Base-by-base conservation (phyloP, 2,113 vertebrate species). In the Hucho hucho region DNA sequence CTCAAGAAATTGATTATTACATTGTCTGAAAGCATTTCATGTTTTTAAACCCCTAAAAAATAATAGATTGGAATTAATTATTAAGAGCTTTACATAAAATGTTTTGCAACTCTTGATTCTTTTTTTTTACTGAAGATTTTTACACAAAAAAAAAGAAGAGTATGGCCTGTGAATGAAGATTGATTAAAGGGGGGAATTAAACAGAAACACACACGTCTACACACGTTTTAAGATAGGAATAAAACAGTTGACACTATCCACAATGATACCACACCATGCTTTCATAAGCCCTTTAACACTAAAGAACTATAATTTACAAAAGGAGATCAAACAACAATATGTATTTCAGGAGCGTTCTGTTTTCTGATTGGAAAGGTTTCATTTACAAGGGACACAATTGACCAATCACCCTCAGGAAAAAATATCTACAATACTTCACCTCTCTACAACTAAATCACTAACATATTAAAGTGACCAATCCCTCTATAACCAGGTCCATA, bases 301-400 rank as follows among this genome's bases (percentile, higher is more conserved):
- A 95, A 95, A 94, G 90, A 95, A 96, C 95, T 95, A 96, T 88
- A 91, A 93, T 81, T 95, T 97, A 98, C 96, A 98, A 98, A 98
- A 87, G 86, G 86, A 86, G 83, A 85, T 53, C 12, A 89, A 87
- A 91, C 93, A 94, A 95, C 95, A 97, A 43, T 95, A 93, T 95
- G 92, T 86, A 90, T 93, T 95, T 92, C 91, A 66, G 70, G 81
- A 90, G 78, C 64, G 79, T 76, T 81, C 70, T 83, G 74, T 77
- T 73, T 82, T 69, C 73, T 79, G 69, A 79, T 81, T 75, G 94
- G 94, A 94, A 95, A 95, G 93, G 91, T 90, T 93, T 84, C 79
- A 92, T 96, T 96, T 98, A 96, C 95, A 96, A 95, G 95, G 95
- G 93, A 91, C 93, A 96, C 37, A 43, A 11, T 43, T 43, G 37